These are phyloP conservation scores for Prunella strophiata DNA, from an alignment of 2,797 vertebrate genomes.

Conservation along the genomic window DNA sequence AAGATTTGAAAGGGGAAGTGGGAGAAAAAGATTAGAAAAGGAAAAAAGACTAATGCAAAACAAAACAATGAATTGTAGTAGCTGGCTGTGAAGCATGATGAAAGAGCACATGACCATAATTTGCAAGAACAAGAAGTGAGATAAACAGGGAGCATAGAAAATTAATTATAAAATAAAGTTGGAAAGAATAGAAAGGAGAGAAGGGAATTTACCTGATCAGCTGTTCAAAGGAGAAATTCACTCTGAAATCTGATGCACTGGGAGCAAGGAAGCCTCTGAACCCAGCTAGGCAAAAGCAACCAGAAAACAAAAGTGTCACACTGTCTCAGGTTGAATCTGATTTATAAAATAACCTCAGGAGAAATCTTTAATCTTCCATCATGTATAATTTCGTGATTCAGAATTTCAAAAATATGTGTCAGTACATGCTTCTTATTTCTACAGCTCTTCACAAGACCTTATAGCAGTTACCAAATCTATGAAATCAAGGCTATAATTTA, in stretches of 20 bases:
- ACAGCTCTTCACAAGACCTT: neutral
- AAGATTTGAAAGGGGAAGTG: neutral
- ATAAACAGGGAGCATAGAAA: neutral
- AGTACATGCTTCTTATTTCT: neutral
- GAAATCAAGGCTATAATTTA: neutral
- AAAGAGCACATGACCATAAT: neutral
- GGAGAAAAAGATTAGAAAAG: neutral
- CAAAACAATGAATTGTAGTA: neutral
- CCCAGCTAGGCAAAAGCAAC: neutral
- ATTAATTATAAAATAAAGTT: neutral
- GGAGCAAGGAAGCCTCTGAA: neutral
- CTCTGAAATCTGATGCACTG: neutral
- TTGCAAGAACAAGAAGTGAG: neutral
- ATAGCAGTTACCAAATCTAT: neutral
- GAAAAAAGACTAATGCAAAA: neutral
- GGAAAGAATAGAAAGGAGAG: neutral
- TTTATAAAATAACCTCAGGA: neutral
- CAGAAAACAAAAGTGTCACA: neutral
- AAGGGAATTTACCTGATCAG: neutral
- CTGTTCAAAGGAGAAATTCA: neutral
- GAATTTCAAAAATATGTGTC: neutral
- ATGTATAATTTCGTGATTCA: neutral
- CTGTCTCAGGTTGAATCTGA: neutral
- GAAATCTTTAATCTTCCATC: neutral
- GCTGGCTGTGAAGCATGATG: neutral